Base-by-base conservation (phyloP, 1,140 invertebrate species). In the Eriocheir sinensis region DNA sequence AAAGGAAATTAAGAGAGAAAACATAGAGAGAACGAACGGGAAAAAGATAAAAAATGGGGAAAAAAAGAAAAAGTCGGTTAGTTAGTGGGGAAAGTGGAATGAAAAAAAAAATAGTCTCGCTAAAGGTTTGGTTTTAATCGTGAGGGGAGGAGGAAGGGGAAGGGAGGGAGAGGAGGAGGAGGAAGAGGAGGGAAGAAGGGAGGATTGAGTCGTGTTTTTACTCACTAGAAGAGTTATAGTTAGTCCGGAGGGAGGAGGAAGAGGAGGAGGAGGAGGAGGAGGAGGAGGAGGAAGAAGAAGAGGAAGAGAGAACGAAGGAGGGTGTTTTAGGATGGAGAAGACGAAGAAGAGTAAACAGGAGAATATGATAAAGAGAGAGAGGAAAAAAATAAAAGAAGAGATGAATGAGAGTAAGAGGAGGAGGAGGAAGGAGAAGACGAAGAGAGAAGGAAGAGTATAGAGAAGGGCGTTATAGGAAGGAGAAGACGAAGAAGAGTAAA, bases 401-500 rank as follows among this genome's bases (percentile, higher is more conserved):
- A 44, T 17, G 41, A 89, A 38, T 38, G 41, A 32, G 88, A 89
- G 48, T 12, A 72, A 80, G 48, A 79, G 91, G 53, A 36, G 53
- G 44, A 17, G 89, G 30, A 30, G 36, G 86, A 41, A 30, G 17
- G 86, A 89, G 86, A 89, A 34, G 36, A 34, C 17, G 27, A 34
- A 86, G 17, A 36, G 38, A 41, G 27, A 40, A 92, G 79, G 79
- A 53, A n/a, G 48, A 80, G 72, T 80, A 40, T 6, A 79, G 27
- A 40, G 32, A 40, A 38, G 91, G 30, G 91, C 40, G 60, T 60
- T 27, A 83, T 34, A 41, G 38, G 17, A 41, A 89, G 86, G 44
- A 34, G 36, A 34, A n/a, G 27, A 34, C 27, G 17, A 36, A 38
- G 38, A 21, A 41, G 41, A 41, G 38, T n/a, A n/a, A n/a, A n/a